Conservation (phyloP, 1,140 invertebrate genomes). For the Heliothis subflexa region DNA sequence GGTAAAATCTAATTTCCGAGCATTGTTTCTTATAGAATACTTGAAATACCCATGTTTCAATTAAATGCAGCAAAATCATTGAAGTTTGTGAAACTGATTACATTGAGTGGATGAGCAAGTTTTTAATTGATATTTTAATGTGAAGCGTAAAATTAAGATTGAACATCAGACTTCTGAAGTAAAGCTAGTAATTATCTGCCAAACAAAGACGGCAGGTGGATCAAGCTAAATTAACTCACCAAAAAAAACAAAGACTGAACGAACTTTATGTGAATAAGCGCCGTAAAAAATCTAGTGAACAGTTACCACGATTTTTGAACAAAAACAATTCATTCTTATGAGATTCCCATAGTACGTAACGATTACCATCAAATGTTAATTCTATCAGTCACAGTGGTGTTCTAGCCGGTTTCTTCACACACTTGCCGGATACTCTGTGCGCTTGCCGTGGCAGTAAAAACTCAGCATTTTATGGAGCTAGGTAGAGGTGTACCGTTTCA, state of each 20-base stretch:
- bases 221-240: background rate
- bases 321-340: conserved; percentile 38
- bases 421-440: background rate
- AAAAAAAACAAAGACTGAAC: conserved; percentile 17
- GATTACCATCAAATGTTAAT: conserved; percentile 46
- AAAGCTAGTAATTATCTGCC: conserved; percentile 13
- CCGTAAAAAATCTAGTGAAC: conserved; percentile 32
- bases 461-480: conserved; percentile 7
- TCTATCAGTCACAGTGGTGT: conserved; percentile 30
- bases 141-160: background rate
- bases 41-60: background rate
- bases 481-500: conserved; percentile 19
- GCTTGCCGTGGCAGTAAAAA: conserved; percentile 16
- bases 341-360: conserved; percentile 33
- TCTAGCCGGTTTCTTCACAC: conserved; percentile 29
- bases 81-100: too few relatives aligned
- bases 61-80: background rate
- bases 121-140: background rate
- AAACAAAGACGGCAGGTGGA: conserved; percentile 12
- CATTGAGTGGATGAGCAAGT: too few relatives aligned
- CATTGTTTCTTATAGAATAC: background rate
- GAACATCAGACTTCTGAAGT: background rate
- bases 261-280: conserved; percentile 12
- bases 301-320: conserved; percentile 32
- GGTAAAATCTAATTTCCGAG: conserved; percentile 4